These are phyloP conservation scores for Leptopilina drosophilae DNA, from an alignment of 2,888 invertebrate genomes.

Conservation along the genomic window DNA sequence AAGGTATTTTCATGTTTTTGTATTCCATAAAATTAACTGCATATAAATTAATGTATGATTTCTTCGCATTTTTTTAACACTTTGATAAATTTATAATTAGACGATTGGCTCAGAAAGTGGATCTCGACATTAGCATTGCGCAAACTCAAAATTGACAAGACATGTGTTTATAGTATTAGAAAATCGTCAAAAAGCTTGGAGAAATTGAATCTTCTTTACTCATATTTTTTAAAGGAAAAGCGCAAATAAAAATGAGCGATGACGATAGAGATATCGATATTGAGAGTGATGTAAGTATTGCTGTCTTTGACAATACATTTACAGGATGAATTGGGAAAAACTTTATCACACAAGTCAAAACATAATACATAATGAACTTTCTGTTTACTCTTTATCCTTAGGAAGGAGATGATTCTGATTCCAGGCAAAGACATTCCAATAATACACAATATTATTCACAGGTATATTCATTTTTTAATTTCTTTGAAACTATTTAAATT, in stretches of 20 bases:
- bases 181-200: not conserved
- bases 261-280: constrained; percentile 97
- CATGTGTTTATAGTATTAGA: too few relatives aligned
- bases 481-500: not conserved
- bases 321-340: not conserved
- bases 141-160: too few relatives aligned
- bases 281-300: constrained; percentile 92
- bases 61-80: too few relatives aligned
- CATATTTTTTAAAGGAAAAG: not conserved
- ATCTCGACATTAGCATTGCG: too few relatives aligned
- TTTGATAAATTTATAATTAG: too few relatives aligned
- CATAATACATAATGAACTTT: constrained; percentile 42
- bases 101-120: too few relatives aligned
- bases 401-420: constrained; percentile 90
- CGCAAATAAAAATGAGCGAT: constrained; percentile 86
- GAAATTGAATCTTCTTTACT: not conserved
- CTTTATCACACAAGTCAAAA: not conserved
- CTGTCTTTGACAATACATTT: constrained; percentile 6
- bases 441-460: constrained; percentile 87
- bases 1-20: too few relatives aligned
- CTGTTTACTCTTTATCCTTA: constrained; percentile 70
- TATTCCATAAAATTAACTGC: too few relatives aligned
- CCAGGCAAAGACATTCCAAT: constrained; percentile 82
- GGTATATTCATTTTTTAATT: constrained; percentile 76
- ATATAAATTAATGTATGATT: too few relatives aligned